A percentile compares a stretch with the other conserved stretches of the same genome.
Conservation (phyloP, 2,888 invertebrate species). For the Morpho helenor region DNA sequence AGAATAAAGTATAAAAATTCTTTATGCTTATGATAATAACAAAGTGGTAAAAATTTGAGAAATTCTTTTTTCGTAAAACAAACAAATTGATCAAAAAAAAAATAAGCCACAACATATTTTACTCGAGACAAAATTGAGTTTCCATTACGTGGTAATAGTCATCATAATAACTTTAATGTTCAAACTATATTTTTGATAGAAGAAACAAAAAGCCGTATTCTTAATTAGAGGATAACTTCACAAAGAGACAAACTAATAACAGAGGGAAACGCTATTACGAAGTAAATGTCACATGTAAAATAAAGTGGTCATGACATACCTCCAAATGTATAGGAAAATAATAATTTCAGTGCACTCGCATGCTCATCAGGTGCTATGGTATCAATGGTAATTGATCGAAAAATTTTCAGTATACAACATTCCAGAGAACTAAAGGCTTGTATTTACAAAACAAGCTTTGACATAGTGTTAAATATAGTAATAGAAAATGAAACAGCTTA, state of each 20-base stretch:
- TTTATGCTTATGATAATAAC: too few relatives aligned
- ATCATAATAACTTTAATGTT: too few relatives aligned
- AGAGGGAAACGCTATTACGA: background rate
- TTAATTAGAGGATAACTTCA: background rate
- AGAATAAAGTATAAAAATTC: too few relatives aligned
- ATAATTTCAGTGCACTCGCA: conserved; percentile 52
- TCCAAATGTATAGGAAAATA: conserved; percentile 2
- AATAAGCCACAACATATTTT: too few relatives aligned
- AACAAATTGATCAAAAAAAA: too few relatives aligned
- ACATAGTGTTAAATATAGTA: conserved; percentile 15
- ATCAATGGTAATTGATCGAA: conserved; percentile 23
- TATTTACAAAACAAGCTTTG: conserved; percentile 51
- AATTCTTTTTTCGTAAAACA: too few relatives aligned
- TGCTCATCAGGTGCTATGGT: conserved; percentile 61
- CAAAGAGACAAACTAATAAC: background rate
- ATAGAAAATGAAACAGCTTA: conserved; percentile 5
- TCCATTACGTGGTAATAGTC: too few relatives aligned
- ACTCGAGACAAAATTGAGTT: background rate
- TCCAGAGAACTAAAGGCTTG: conserved; percentile 30
- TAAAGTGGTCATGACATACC: background rate
- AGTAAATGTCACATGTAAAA: conserved; percentile 2
- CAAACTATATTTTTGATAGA: too few relatives aligned
- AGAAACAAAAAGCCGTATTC: conserved; percentile 5
- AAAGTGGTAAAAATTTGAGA: too few relatives aligned
- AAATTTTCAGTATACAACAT: conserved; percentile 26